phyloP scores from a whole-genome alignment of 2,888 invertebrate species.

The Melanostoma scalare region DNA sequence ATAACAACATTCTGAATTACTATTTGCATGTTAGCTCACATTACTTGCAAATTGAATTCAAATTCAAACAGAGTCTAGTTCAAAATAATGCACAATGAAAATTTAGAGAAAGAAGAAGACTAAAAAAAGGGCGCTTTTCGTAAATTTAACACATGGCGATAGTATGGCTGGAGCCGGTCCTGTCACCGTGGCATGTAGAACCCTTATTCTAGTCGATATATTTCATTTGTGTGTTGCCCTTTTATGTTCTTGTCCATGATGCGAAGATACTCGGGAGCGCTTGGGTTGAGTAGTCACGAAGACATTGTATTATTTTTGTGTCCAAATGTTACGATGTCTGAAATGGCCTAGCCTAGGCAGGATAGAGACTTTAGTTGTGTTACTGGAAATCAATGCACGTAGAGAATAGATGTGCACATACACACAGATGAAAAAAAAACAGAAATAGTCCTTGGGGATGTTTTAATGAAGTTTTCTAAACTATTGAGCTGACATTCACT shows the following conservation, averaged over 20 bases:
- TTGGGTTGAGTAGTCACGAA: slow-evolving; percentile 57
- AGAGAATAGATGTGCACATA: background rate
- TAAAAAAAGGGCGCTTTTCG: too few relatives aligned
- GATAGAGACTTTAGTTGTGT: slow-evolving; percentile 53
- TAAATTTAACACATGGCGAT: too few relatives aligned
- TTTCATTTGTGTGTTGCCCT: slow-evolving; percentile 62
- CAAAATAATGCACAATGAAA: too few relatives aligned
- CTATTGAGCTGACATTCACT: slow-evolving; percentile 54
- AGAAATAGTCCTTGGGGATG: slow-evolving; percentile 57
- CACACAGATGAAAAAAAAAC: background rate
- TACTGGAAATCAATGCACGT: slow-evolving; percentile 59
- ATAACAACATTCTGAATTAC: too few relatives aligned
- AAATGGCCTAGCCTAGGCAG: slow-evolving; percentile 45
- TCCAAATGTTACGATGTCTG: slow-evolving; percentile 52
- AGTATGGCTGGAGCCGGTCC: too few relatives aligned
- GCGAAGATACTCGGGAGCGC: slow-evolving; percentile 25
- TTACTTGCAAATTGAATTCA: too few relatives aligned
- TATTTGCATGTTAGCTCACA: too few relatives aligned
- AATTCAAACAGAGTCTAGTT: too few relatives aligned
- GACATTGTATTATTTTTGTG: slow-evolving; percentile 67
- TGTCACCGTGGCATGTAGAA: slow-evolving; percentile 61
- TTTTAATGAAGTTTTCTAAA: slow-evolving; percentile 72
- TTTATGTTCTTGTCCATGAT: slow-evolving; percentile 6
- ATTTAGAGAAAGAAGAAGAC: too few relatives aligned
- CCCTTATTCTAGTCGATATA: slow-evolving; percentile 72